Evolutionary conservation across 2,797 vertebrate genomes (phyloP).

Genomic region (Pseudocheirus occidentalis): DNA sequence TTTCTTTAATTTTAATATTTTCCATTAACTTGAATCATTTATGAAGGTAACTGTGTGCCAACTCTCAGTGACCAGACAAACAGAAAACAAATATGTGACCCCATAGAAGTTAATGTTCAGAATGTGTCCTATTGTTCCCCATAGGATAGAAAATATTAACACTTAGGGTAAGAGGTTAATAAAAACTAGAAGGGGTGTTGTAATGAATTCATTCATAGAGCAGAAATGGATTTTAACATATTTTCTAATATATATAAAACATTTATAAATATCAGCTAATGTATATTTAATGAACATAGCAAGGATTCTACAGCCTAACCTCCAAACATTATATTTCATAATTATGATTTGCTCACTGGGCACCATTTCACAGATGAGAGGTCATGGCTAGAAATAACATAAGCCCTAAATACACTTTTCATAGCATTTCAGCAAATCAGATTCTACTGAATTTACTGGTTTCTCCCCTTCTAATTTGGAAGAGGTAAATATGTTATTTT

Average conservation of each 20-base stretch:
- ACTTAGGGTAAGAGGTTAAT: constrained; percentile 77
- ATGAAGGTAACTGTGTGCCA: constrained; percentile 80
- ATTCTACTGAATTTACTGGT: constrained; percentile 66
- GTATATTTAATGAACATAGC: constrained; percentile 71
- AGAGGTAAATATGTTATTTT: constrained; percentile 35
- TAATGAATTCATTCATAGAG: constrained; percentile 68
- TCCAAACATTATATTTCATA: constrained; percentile 76
- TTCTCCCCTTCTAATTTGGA: constrained; percentile 40
- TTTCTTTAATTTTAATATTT: constrained; percentile 84
- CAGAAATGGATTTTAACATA: constrained; percentile 70
- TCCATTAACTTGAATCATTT: constrained; percentile 84
- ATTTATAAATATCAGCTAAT: constrained; percentile 77
- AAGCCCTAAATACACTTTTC: constrained; percentile 61
- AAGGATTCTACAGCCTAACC: constrained; percentile 56
- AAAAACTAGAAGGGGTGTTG: constrained; percentile 75
- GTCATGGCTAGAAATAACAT: constrained; percentile 64
- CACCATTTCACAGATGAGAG: constrained; percentile 72
- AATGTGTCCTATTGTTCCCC: constrained; percentile 73
- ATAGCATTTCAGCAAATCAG: constrained; percentile 64
- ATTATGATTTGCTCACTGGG: constrained; percentile 71
- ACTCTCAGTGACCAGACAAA: constrained; percentile 80
- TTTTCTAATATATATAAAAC: constrained; percentile 75
- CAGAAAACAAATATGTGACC: constrained; percentile 78
- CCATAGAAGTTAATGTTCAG: constrained; percentile 73
- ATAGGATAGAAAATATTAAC: constrained; percentile 73